These are phyloP conservation scores for Staurois parvus DNA, from an alignment of 2,797 vertebrate species.

Conservation along the genomic window DNA sequence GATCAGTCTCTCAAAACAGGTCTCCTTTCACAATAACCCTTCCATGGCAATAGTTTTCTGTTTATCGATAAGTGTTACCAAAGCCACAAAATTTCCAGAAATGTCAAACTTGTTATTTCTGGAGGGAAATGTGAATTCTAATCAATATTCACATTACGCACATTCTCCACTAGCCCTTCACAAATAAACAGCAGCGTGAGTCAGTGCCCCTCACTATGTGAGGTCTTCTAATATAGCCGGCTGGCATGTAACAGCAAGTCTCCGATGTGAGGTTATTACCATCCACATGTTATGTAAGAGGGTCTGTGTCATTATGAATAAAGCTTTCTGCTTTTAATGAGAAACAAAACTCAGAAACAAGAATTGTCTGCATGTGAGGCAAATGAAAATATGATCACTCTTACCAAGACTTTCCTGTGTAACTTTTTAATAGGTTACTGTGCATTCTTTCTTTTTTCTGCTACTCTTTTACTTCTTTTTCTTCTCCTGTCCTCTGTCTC, in stretches of 20 bases:
- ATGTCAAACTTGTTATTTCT: background rate
- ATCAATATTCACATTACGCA: background rate
- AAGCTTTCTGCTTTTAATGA: background rate
- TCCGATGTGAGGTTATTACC: background rate
- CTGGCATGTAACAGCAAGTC: background rate
- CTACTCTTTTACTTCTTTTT: too few relatives aligned
- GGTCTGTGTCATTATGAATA: background rate
- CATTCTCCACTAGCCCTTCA: background rate
- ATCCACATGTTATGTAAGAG: slow-evolving; percentile 4
- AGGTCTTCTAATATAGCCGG: background rate
- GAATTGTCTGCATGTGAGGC: too few relatives aligned
- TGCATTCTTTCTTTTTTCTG: too few relatives aligned
- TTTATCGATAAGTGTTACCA: background rate
- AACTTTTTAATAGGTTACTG: too few relatives aligned
- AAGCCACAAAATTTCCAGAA: background rate
- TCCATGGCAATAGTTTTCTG: background rate
- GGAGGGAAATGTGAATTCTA: background rate
- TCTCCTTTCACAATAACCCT: too few relatives aligned
- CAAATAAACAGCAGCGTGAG: slow-evolving; percentile 5
- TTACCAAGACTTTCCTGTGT: too few relatives aligned
- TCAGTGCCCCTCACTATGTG: background rate
- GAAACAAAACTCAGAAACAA: too few relatives aligned
- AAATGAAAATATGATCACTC: too few relatives aligned
- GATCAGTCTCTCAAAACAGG: too few relatives aligned
- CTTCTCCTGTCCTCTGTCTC: too few relatives aligned